phyloP scores from a whole-genome alignment of 2,797 vertebrate genomes.

The Sarcoramphus papa region DNA sequence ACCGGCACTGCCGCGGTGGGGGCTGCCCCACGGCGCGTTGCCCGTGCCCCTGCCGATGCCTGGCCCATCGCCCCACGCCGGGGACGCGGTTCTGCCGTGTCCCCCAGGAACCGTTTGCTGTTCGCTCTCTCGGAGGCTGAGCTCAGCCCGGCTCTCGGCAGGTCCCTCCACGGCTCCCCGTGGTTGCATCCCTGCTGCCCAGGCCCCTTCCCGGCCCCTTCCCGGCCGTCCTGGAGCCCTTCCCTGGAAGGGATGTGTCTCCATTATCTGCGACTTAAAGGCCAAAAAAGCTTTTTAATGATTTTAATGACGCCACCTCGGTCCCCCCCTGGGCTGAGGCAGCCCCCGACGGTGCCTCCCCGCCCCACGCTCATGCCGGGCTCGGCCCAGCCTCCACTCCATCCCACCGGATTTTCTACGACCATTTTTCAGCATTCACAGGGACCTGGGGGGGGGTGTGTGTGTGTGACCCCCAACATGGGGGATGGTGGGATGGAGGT shows the following conservation, averaged over 20 bases:
- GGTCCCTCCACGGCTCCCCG: too few relatives aligned
- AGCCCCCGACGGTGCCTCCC: neutral
- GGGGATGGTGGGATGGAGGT: neutral
- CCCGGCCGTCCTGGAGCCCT: neutral
- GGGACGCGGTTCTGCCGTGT: neutral
- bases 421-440: neutral
- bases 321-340: too few relatives aligned
- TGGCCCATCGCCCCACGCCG: neutral
- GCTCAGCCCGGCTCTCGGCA: neutral
- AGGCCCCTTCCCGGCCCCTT: neutral
- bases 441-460: neutral
- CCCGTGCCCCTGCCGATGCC: neutral
- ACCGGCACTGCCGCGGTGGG: neutral
- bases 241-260: neutral
- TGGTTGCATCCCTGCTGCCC: neutral
- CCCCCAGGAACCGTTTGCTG: neutral
- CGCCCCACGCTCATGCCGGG: neutral
- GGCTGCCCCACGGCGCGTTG: neutral
- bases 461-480: neutral
- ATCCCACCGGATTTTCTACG: neutral
- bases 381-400: neutral
- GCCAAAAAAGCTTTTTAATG: neutral
- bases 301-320: neutral
- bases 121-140: neutral
- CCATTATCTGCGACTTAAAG: accelerated